These are phyloP conservation scores for Passer montanus DNA, from an alignment of 2,113 vertebrate species.

Conservation along the genomic window DNA sequence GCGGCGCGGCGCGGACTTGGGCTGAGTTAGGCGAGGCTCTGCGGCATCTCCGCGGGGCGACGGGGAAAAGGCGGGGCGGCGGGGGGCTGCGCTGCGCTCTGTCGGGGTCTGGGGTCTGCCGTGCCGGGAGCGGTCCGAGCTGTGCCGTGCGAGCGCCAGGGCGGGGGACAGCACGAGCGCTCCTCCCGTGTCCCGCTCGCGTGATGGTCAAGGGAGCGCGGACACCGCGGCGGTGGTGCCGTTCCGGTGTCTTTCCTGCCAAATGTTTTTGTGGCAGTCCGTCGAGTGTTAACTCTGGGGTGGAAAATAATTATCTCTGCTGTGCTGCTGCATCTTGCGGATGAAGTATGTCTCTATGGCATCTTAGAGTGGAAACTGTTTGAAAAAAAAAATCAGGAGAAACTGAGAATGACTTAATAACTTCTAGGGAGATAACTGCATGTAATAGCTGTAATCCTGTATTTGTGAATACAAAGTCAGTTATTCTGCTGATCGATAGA, in stretches of 20 bases:
- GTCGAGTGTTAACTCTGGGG: not conserved
- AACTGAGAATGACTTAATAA: not conserved
- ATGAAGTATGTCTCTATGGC: not conserved
- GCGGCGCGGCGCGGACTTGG: not conserved
- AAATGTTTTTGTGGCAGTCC: not conserved
- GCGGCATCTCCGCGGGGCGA: not conserved
- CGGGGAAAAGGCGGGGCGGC: not conserved
- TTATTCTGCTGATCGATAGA: not conserved
- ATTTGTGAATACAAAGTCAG: not conserved
- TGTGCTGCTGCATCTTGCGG: not conserved
- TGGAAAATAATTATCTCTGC: not conserved
- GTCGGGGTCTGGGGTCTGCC: not conserved
- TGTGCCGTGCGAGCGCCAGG: fast-evolving
- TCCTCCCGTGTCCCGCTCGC: fast-evolving
- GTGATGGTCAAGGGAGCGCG: not conserved
- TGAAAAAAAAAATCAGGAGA: not conserved
- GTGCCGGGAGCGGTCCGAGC: not conserved
- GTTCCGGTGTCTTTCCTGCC: fast-evolving
- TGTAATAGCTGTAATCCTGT: not conserved
- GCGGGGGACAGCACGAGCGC: not conserved
- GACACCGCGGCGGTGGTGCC: fast-evolving
- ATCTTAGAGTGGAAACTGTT: not conserved
- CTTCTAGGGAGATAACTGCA: not conserved
- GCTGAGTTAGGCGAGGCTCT: not conserved
- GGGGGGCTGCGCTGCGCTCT: not conserved